Base-by-base conservation (phyloP, 2,888 invertebrate genomes). In the Tenthredo notha region DNA sequence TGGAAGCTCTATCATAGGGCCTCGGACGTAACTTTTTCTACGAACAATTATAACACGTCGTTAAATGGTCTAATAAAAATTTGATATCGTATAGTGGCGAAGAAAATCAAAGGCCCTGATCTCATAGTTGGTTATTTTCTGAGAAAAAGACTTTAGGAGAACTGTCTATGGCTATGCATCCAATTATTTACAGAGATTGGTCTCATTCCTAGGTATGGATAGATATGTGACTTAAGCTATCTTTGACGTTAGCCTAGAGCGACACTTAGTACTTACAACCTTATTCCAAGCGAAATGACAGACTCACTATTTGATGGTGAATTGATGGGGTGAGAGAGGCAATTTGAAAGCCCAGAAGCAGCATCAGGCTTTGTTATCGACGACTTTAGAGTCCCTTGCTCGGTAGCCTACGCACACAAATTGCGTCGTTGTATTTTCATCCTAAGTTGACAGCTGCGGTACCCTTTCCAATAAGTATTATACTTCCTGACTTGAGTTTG, bases 361-460 rank as follows among this genome's bases (percentile, higher is more conserved):
- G 15, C 67, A 70, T 70, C 67, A 40, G 67, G 33, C 85, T 82
- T 82, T 82, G 58, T 78, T 77, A 75, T 65, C 75, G 84, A 65
- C 47, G 84, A 85, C 72, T 82, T 70, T 85, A 21, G 85, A 82
- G 33, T 82, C 67, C 80, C 78, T 65, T 50, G 80, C 21, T 15
- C n/a, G 43, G 40, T 47, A 50, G 21, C 25, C 83, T 80, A 67
- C 67, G 83, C 83, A 70, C 83, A 83, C 83, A 70, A 83, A 65
- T 83, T 83, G 77, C 50, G 65, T 50, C 70, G 80, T 33, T 58
- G 67, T 67, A 70, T 78, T 85, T 85, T 40, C 65, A 5, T 70
- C 33, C 72, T 54, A 85, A 82, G 78, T 82, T 72, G 85, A 85
- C 85, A 85, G 85, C 85, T 82, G 82, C 54, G 85, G 83, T 61